A percentile compares a stretch with the other conserved stretches of the same genome.
phyloP scores from a whole-genome alignment of 2,797 vertebrate species.

The Trachurus trachurus region DNA sequence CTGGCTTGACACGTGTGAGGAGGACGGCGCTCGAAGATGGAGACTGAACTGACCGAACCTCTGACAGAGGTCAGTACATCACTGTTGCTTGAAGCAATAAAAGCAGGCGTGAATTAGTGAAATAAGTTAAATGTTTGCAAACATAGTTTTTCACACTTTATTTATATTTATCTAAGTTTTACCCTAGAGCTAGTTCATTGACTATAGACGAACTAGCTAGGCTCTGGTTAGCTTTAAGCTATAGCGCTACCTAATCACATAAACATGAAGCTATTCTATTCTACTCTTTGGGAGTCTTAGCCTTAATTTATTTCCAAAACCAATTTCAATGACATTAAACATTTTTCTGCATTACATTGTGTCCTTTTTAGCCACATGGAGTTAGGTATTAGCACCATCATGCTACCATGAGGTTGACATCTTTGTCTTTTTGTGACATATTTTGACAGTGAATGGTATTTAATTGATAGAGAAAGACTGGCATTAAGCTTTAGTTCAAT shows the following conservation, averaged over 20 bases:
- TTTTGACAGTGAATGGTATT: background rate
- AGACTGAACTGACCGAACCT: conserved; percentile 2
- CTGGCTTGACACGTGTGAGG: conserved; percentile 27
- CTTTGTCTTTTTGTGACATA: background rate
- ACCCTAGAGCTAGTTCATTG: background rate
- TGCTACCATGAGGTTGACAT: background rate
- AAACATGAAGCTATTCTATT: background rate
- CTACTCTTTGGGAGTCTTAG: background rate
- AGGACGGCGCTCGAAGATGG: conserved; percentile 21
- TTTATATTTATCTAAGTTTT: too few species aligned
- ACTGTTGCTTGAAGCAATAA: too few species aligned
- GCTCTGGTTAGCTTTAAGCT: background rate
- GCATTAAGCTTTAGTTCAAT: too few species aligned
- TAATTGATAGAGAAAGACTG: too few species aligned
- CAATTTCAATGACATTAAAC: background rate
- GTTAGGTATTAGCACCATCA: too few species aligned
- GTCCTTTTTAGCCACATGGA: background rate
- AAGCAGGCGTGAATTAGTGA: too few species aligned
- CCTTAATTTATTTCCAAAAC: too few species aligned
- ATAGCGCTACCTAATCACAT: too few species aligned
- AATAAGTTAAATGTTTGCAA: too few species aligned
- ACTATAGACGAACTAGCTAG: background rate
- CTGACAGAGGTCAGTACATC: background rate
- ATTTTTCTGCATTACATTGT: background rate
- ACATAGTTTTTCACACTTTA: too few species aligned